A percentile compares a stretch with the other conserved stretches of the same genome.
phyloP scores from a whole-genome alignment of 2,113 vertebrate genomes.

The Ictalurus furcatus region DNA sequence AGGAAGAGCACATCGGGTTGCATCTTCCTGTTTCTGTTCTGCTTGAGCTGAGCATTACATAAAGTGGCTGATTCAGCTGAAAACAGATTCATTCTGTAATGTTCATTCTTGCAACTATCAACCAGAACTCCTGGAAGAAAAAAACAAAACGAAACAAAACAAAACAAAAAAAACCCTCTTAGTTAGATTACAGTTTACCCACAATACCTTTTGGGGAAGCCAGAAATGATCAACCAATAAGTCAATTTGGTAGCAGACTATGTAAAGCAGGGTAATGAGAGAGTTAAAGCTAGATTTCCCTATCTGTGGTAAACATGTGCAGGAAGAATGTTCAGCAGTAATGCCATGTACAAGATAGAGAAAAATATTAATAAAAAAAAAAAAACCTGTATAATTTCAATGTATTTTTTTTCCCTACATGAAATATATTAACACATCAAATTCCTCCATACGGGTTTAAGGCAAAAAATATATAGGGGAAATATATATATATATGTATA shows the following conservation, averaged over 20 bases:
- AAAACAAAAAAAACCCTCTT: not conserved
- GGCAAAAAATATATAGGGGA: conserved; percentile 29
- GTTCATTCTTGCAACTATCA: not conserved
- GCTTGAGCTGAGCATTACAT: not conserved
- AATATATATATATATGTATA: not conserved
- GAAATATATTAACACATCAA: conserved; percentile 36
- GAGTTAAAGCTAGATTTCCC: not conserved
- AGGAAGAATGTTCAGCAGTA: not conserved
- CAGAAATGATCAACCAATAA: not conserved
- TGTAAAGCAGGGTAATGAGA: not conserved
- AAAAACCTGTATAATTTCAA: conserved; percentile 14
- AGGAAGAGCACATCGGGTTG: not conserved
- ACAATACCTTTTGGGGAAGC: not conserved
- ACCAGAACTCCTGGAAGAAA: not conserved
- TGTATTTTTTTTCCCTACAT: conserved; percentile 21
- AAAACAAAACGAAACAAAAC: no score
- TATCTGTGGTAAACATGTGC: not conserved
- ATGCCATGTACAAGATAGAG: not conserved
- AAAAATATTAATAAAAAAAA: not conserved
- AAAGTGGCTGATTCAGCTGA: not conserved
- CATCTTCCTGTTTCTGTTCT: not conserved
- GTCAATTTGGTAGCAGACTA: not conserved
- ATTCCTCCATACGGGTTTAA: conserved; percentile 44
- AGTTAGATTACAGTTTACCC: not conserved
- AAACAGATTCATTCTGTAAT: not conserved